Percentiles rank a stretch among this genome's conserved stretches.
Conservation (phyloP, 2,888 invertebrate genomes). For the Troides aeacus region DNA sequence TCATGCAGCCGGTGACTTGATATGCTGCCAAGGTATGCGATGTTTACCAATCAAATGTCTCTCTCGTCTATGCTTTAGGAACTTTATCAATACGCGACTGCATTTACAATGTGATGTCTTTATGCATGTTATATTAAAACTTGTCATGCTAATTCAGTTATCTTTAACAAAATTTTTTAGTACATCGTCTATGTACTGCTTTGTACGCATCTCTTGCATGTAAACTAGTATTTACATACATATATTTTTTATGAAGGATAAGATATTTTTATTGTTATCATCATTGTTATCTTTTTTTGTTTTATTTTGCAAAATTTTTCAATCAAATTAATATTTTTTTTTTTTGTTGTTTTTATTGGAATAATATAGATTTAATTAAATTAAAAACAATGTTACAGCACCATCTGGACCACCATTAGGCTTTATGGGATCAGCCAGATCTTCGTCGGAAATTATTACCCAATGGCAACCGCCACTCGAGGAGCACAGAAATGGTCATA, state of each 20-base stretch:
- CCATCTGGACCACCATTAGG: constrained; percentile 97
- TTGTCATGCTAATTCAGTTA: constrained; percentile 19
- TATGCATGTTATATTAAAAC: constrained; percentile 23
- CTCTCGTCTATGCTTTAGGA: constrained; percentile 20
- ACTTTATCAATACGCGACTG: constrained; percentile 11
- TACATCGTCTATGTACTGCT: constrained; percentile 17
- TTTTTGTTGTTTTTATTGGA: too few species aligned
- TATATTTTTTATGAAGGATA: neutral
- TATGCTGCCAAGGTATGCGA: constrained; percentile 80
- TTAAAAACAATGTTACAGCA: constrained; percentile 77
- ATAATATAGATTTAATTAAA: neutral
- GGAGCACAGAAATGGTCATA: constrained; percentile 96
- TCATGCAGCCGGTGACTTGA: constrained; percentile 77
- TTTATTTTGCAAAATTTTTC: neutral
- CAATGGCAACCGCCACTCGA: constrained; percentile 98
- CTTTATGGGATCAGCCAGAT: constrained; percentile 96
- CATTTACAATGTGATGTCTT: constrained; percentile 18
- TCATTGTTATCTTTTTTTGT: neutral
- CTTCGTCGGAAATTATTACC: constrained; percentile 96
- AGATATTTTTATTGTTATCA: neutral
- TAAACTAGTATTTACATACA: constrained; percentile 6
- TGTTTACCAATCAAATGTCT: constrained; percentile 28
- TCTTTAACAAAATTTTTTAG: constrained; percentile 2
- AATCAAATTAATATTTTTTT: too few species aligned
- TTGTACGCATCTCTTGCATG: constrained; percentile 27